A percentile compares a stretch with the other conserved stretches of the same genome.
These are phyloP conservation scores for Drosophila gunungcola DNA, from an alignment of 1,140 invertebrate genomes.

Conservation along the genomic window DNA sequence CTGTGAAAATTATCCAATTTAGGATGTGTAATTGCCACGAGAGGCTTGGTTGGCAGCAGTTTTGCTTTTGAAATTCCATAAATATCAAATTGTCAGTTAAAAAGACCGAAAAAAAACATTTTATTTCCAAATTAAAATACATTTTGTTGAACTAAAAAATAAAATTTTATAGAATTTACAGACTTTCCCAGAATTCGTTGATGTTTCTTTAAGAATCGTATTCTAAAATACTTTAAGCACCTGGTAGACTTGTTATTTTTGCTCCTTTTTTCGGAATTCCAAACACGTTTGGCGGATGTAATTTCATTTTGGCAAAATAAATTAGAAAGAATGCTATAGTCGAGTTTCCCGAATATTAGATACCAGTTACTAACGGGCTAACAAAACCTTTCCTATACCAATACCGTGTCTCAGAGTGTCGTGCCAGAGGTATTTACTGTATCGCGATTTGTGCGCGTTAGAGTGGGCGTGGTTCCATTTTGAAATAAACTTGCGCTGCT, in stretches of 20 bases:
- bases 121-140: no score
- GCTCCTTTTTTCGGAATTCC: constrained; percentile 23
- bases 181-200: background rate
- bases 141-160: no score
- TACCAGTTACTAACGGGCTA: no score
- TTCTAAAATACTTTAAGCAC: background rate
- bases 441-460: no score
- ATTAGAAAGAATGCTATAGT: no score
- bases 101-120: background rate
- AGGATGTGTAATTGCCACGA: constrained; percentile 26
- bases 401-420: no score
- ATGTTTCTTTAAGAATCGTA: background rate
- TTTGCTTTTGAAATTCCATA: constrained; percentile 18
- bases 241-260: constrained; percentile 8
- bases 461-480: no score
- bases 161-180: no score
- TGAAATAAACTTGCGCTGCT: no score
- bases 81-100: constrained; percentile 5
- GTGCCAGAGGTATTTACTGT: no score
- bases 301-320: constrained; percentile 29
- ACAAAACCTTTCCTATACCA: no score
- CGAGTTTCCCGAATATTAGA: no score
- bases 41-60: constrained; percentile 14
- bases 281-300: constrained; percentile 57
- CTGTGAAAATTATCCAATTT: constrained; percentile 30